phyloP scores from a whole-genome alignment of 1,140 invertebrate species.

The Rhyzopertha dominica region DNA sequence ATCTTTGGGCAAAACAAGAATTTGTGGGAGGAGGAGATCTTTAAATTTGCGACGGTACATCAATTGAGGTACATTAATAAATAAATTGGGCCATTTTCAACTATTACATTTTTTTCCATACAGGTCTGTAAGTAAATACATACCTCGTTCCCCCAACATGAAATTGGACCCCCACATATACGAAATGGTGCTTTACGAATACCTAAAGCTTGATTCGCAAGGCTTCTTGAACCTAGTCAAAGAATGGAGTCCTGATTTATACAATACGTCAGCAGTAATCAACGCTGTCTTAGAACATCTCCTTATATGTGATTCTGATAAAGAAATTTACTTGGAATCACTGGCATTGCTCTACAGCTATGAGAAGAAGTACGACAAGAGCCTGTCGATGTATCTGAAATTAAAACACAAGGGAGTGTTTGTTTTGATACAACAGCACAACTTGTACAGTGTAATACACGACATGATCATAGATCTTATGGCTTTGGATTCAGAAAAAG shows the following conservation, averaged over 20 bases:
- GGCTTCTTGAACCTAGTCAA: slow-evolving; percentile 85
- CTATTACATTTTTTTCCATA: slow-evolving; percentile 11
- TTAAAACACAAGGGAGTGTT: slow-evolving; percentile 84
- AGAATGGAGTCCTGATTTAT: slow-evolving; percentile 81
- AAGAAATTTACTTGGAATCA: slow-evolving; percentile 74
- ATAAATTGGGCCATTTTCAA: not conserved
- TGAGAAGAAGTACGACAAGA: slow-evolving; percentile 87
- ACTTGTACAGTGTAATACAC: slow-evolving; percentile 75
- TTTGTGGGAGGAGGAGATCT: slow-evolving; percentile 91
- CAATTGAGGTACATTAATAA: slow-evolving; percentile 57
- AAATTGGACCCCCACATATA: slow-evolving; percentile 82
- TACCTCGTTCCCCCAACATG: slow-evolving; percentile 64
- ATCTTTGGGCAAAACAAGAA: slow-evolving; percentile 75
- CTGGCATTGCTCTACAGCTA: slow-evolving; percentile 89
- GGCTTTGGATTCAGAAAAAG: slow-evolving; percentile 78
- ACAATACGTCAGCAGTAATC: slow-evolving; percentile 80
- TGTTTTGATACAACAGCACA: slow-evolving; percentile 75
- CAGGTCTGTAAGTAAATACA: slow-evolving; percentile 73
- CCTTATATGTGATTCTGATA: slow-evolving; percentile 61
- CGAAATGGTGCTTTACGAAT: slow-evolving; percentile 94
- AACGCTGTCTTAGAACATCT: slow-evolving; percentile 77
- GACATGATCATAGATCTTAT: slow-evolving; percentile 88
- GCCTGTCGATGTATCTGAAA: slow-evolving; percentile 87
- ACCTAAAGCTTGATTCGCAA: slow-evolving; percentile 72
- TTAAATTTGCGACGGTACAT: slow-evolving; percentile 81